Conservation (phyloP, 2,113 vertebrate species). For the Psettodes erumei region DNA sequence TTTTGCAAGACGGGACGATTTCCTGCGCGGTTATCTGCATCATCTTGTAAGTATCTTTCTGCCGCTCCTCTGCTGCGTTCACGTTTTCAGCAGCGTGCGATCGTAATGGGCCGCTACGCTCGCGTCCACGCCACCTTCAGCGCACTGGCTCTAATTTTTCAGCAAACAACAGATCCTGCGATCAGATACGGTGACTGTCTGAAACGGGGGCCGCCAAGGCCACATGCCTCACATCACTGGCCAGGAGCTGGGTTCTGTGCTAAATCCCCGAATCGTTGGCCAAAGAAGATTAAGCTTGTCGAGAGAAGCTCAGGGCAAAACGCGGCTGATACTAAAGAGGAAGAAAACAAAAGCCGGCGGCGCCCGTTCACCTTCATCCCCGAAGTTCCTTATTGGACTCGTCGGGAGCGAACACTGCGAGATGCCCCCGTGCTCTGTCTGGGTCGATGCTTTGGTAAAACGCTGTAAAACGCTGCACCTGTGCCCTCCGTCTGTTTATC, state of each 20-base stretch:
- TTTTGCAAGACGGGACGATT: not conserved
- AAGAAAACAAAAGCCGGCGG: conserved; percentile 15
- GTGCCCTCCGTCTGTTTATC: conserved; percentile 3
- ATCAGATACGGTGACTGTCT: conserved; percentile 13
- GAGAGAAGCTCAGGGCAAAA: conserved; percentile 23
- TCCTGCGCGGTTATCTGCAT: conserved; percentile 7
- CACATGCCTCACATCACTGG: conserved; percentile 19
- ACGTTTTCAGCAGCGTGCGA: not conserved
- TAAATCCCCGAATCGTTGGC: conserved; percentile 51
- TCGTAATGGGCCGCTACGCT: not conserved
- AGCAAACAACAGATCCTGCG: not conserved
- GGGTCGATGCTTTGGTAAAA: not conserved
- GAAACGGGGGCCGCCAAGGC: not conserved
- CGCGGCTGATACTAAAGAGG: conserved; percentile 28
- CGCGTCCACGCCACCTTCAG: too few relatives aligned
- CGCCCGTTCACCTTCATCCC: conserved; percentile 14
- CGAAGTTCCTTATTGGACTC: conserved; percentile 15
- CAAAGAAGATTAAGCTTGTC: conserved; percentile 62
- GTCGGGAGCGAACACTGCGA: conserved; percentile 2
- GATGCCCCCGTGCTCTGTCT: not conserved
- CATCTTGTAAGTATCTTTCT: conserved; percentile 52
- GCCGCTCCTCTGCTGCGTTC: not conserved
- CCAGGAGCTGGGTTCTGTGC: too few relatives aligned
- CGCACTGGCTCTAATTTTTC: too few relatives aligned
- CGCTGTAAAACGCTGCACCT: too few relatives aligned